These are phyloP conservation scores for Brachycybe producta DNA, from an alignment of 2,888 invertebrate genomes.

Conservation along the genomic window DNA sequence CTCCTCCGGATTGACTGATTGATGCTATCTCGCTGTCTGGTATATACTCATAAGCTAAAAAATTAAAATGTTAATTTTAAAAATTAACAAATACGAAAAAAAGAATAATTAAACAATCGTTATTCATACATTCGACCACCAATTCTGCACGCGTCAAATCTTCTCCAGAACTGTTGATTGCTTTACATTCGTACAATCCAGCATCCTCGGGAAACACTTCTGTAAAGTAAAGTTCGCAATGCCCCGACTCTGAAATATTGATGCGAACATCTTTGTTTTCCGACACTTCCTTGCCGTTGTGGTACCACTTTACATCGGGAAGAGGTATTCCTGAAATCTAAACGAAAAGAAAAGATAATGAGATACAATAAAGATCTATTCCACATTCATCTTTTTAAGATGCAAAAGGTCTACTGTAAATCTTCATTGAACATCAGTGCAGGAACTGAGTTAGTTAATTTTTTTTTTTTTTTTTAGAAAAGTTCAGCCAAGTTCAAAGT, in stretches of 20 bases:
- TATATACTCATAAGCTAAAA: conserved; percentile 79
- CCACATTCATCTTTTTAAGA: background rate
- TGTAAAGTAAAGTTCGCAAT: conserved; percentile 62
- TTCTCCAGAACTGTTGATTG: conserved; percentile 69
- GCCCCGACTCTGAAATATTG: conserved; percentile 50
- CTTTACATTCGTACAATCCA: conserved; percentile 71
- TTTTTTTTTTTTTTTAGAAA: too few relatives aligned
- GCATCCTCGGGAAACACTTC: conserved; percentile 86
- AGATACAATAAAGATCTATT: background rate
- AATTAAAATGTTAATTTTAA: conserved; percentile 3
- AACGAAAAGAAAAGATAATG: too few relatives aligned
- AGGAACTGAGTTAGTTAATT: too few relatives aligned
- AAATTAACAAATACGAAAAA: conserved; percentile 9
- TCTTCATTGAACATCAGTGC: too few relatives aligned
- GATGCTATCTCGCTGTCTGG: conserved; percentile 70
- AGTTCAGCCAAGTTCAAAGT: too few relatives aligned
- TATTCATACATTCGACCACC: conserved; percentile 60
- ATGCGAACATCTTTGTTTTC: conserved; percentile 18
- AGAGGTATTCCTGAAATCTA: conserved; percentile 36
- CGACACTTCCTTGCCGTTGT: conserved; percentile 42
- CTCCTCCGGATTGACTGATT: conserved; percentile 20
- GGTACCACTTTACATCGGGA: conserved; percentile 59
- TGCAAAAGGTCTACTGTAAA: background rate
- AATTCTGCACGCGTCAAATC: conserved; percentile 57
- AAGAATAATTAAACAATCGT: conserved; percentile 12